phyloP scores from a whole-genome alignment of 2,113 vertebrate species.

The Bubo blakistoni region DNA sequence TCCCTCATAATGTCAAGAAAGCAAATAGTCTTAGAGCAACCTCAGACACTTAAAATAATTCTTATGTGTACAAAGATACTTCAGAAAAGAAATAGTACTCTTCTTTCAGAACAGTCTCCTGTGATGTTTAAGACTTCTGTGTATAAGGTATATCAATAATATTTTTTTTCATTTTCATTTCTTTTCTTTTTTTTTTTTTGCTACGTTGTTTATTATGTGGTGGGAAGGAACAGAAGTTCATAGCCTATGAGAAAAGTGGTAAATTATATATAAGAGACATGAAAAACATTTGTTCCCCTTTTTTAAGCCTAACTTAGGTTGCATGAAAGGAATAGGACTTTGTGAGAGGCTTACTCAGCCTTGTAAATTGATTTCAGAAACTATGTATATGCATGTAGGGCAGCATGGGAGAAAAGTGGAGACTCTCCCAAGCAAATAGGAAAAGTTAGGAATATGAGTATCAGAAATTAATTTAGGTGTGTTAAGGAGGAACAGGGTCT shows the following conservation, averaged over 20 bases:
- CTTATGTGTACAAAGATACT: background rate
- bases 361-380: background rate
- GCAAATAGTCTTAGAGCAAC: background rate
- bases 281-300: accelerated
- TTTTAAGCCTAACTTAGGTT: background rate
- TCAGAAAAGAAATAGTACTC: background rate
- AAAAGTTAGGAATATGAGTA: background rate
- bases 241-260: background rate
- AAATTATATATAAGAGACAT: background rate
- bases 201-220: background rate
- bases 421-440: background rate
- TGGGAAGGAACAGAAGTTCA: background rate
- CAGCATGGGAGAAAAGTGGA: background rate
- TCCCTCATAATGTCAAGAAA: background rate
- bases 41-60: background rate
- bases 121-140: background rate
- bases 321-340: background rate
- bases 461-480: background rate
- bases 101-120: background rate
- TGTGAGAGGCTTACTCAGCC: background rate
- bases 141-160: background rate
- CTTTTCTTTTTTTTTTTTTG: background rate
- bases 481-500: background rate
- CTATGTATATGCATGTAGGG: background rate
- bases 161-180: no score